Conservation (phyloP, 2,888 invertebrate species). For the Hartigia nigra region DNA sequence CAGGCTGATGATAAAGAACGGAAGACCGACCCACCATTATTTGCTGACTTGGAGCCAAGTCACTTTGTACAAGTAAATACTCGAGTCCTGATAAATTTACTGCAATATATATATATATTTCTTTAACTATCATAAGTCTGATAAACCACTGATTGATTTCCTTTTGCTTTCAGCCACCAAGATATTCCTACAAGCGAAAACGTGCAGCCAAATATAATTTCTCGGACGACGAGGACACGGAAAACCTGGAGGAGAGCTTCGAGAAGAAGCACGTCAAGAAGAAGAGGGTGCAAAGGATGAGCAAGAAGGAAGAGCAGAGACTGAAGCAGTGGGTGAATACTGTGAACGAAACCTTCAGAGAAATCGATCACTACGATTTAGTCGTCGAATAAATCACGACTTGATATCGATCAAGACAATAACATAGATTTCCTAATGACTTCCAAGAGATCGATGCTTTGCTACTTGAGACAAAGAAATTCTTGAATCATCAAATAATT, state of each 20-base stretch:
- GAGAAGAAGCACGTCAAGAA: conserved; percentile 26
- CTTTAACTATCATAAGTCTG: not conserved
- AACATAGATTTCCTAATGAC: not conserved
- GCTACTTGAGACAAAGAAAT: not conserved
- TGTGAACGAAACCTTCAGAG: conserved; percentile 53
- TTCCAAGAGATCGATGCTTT: not conserved
- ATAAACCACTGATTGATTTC: not conserved
- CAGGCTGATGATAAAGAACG: not conserved
- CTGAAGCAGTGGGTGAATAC: conserved; percentile 49
- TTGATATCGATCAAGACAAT: not conserved
- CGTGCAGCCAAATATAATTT: conserved; percentile 30
- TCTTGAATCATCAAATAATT: not conserved
- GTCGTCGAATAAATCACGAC: conserved; percentile 45
- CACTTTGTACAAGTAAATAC: conserved; percentile 1
- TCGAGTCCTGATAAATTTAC: not conserved
- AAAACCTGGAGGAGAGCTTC: not conserved
- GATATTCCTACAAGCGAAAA: conserved; percentile 54
- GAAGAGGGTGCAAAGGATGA: conserved; percentile 33
- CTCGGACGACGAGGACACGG: conserved; percentile 29
- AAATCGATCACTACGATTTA: conserved; percentile 54
- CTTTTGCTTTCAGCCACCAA: conserved; percentile 44
- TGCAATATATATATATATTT: not conserved
- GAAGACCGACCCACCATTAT: not conserved
- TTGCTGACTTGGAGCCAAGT: conserved; percentile 7
- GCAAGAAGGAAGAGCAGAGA: conserved; percentile 28